phyloP scores from a whole-genome alignment of 2,113 vertebrate species.

The Reinhardtius hippoglossoides region DNA sequence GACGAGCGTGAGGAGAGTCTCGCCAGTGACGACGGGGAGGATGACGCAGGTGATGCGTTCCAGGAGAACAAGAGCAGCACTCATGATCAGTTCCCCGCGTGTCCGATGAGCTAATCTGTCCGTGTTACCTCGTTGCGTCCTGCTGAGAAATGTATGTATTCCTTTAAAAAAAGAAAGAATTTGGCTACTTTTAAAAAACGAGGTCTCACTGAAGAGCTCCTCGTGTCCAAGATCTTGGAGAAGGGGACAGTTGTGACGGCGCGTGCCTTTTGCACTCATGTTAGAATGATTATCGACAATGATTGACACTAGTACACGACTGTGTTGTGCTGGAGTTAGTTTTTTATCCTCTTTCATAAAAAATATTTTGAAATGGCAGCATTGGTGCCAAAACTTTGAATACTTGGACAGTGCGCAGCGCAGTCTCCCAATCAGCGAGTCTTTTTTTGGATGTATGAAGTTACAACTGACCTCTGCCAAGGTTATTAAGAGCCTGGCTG shows the following conservation, averaged over 20 bases:
- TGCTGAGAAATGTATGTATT: slow-evolving; percentile 41
- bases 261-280: slow-evolving; percentile 84
- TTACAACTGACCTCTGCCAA: slow-evolving; percentile 72
- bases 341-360: slow-evolving; percentile 75
- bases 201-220: slow-evolving; percentile 60
- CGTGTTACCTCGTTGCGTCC: slow-evolving; percentile 41
- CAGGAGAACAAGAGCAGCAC: slow-evolving; percentile 60
- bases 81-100: slow-evolving; percentile 63
- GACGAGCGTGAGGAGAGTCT: slow-evolving; percentile 71
- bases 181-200: slow-evolving; percentile 33
- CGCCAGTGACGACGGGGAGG: slow-evolving; percentile 64
- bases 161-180: neutral
- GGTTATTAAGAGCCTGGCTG: slow-evolving; percentile 53
- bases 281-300: slow-evolving; percentile 79
- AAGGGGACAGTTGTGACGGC: slow-evolving; percentile 71
- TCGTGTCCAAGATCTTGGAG: slow-evolving; percentile 23
- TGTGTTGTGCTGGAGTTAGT: slow-evolving; percentile 67
- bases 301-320: slow-evolving; percentile 72
- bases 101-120: slow-evolving; percentile 68
- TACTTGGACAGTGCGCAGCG: slow-evolving; percentile 10
- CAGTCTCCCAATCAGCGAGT: slow-evolving; percentile 66
- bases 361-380: slow-evolving; percentile 67
- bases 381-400: slow-evolving; percentile 74
- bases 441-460: slow-evolving; percentile 62
- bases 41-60: slow-evolving; percentile 57